Base-by-base conservation (phyloP, 2,113 vertebrate species). In the Amphilophus citrinellus region DNA sequence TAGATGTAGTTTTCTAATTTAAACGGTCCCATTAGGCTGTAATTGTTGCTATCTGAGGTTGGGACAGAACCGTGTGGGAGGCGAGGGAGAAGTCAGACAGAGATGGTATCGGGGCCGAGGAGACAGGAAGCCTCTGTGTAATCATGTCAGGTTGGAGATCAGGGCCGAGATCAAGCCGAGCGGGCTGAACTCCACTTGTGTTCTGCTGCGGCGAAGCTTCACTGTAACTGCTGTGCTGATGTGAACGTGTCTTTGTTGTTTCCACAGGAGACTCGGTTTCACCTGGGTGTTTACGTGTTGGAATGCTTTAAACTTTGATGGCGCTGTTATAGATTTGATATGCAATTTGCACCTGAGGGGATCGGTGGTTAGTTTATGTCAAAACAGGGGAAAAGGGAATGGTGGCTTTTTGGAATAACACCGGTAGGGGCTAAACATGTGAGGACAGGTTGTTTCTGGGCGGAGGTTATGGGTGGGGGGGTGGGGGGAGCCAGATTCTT, bases 101-200 rank as follows among this genome's bases (percentile, higher is more conserved):
- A 90, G 95, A 96, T 96, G 91, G 76, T 94, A 96, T 96, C 95
- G 7, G 59, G 82, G 62, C 56, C 10, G 59, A 83, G 91, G 92
- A 95, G 95, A 94, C 94, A 95, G 94, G 95, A 95, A 95, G 93
- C 92, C 87, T 87, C 89, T 94, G 90, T 92, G 87, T 96, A 96
- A 96, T 96, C 95, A 94, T 73, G 93, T 95, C 95, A 95, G 89
- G 79, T 93, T 81, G 77, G 83, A 91, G 92, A 95, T 96, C 71
- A 65, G 84, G 80, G 85, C 87, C 30, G 84, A 50, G 91, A 95
- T 95, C 82, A 17, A 18, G 85, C 79, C 5, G 2, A 77, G 86
- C 27, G 84, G 75, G 75, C 92, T 84, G 91, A 84, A 83, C 82
- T 88, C 22, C 60, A n/a, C 81, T 66, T 75, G 90, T 90, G 47